Conservation (phyloP, 35 echinoderm and acorn worm genomes). For the Lytechinus variegatus region DNA sequence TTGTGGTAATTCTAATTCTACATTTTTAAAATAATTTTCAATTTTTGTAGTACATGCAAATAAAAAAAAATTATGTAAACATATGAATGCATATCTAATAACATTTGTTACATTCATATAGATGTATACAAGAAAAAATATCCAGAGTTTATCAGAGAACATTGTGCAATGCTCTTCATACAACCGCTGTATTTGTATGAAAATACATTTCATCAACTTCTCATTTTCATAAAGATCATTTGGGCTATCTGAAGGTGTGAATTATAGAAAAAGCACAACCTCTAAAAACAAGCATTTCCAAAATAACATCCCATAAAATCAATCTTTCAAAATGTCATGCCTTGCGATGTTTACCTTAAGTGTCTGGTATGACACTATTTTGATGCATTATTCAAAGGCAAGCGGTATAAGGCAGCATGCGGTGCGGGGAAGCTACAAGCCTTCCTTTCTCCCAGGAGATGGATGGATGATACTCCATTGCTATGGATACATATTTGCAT, state of each 20-base stretch:
- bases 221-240: background rate
- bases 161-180: background rate
- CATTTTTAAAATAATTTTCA: no score
- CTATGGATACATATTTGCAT: background rate
- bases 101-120: no score
- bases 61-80: no score
- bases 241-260: background rate
- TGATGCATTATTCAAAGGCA: conserved; percentile 22
- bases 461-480: background rate
- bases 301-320: conserved; percentile 41
- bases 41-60: no score
- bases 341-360: background rate
- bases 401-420: background rate
- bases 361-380: conserved; percentile 35
- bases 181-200: background rate
- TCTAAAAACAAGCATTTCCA: conserved; percentile 25
- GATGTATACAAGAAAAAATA: no score
- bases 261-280: background rate
- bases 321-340: conserved; percentile 35
- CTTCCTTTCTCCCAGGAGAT: background rate
- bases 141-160: no score
- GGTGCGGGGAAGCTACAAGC: background rate
- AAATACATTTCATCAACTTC: background rate
- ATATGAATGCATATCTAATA: no score
- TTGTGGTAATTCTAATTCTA: no score